Evolutionary conservation across 2,113 vertebrate species (phyloP), one percentile per base, ranked within the genome.

Genomic region (Gyps fulvus): DNA sequence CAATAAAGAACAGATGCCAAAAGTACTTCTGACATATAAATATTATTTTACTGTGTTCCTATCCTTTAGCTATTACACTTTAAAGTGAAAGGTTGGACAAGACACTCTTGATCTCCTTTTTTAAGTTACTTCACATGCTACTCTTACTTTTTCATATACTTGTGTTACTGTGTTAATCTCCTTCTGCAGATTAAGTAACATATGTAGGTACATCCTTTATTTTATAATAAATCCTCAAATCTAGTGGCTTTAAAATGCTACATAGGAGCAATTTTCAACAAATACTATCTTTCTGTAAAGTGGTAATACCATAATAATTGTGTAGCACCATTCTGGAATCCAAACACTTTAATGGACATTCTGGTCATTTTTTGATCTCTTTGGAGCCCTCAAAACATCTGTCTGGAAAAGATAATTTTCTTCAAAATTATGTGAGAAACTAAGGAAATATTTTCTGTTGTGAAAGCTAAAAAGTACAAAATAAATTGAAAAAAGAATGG

Each of bases 1-100:
- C 89, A 93, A 97, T 89, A 94, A 90, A 94, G 74, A 90, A 55
- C 79, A 95, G 82, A 95, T 95, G 90, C 77, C 93, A 92, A 59
- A 61, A 95, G 59, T 47, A 69, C 23, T 92, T 96, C 36, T 94
- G 57, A 95, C 84, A 87, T 40, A 83, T 6, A 89, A 93, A 57
- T 72, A 84, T 47, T 80, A 34, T 93, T 96, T 93, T 31, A 43
- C 14, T 83, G 50, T 71, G 52, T 80, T 93, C 31, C 19, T 66
- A 6, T 67, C 73, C 43, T 69, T 89, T 87, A 49, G 26, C 20
- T 65, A 40, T 77, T 73, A 66, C 32, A 45, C 26, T 85, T 89
- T 43, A 36, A 87, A 93, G 58, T 36, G 40, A 91, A 82, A 76
- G 42, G 22, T 2, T 79, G 59, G 31, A 89, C 34, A 87, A 89